phyloP scores from a whole-genome alignment of 2,888 invertebrate genomes.

The Drosophila putrida region DNA sequence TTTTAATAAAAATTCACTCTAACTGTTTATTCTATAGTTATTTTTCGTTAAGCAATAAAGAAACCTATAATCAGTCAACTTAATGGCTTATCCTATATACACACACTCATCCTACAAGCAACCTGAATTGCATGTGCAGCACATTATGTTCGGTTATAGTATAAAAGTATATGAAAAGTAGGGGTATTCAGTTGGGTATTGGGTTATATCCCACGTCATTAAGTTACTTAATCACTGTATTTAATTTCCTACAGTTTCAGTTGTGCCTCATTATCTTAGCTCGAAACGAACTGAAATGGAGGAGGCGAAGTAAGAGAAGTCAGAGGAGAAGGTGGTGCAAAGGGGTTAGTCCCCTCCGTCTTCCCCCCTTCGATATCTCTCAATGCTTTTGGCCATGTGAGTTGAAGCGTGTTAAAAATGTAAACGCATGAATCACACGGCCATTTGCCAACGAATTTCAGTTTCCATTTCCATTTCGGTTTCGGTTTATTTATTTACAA shows the following conservation, averaged over 20 bases:
- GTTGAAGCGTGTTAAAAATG: conserved; percentile 73
- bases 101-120: conserved; percentile 9
- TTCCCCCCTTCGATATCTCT: neutral
- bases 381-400: conserved; percentile 51
- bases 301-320: neutral
- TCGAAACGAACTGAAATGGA: conserved; percentile 40
- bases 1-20: neutral
- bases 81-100: conserved; percentile 45
- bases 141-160: conserved; percentile 2
- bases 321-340: neutral
- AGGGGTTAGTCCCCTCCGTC: neutral
- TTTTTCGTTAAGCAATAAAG: conserved; percentile 5
- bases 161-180: conserved; percentile 1
- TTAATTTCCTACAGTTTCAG: conserved; percentile 71
- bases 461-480: conserved; percentile 8
- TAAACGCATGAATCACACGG: conserved; percentile 73
- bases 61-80: conserved; percentile 42
- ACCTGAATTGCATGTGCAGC: conserved; percentile 35
- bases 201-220: conserved; percentile 75
- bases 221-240: conserved; percentile 80
- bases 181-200: conserved; percentile 4
- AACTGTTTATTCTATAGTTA: neutral
- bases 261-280: conserved; percentile 68
- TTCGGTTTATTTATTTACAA: conserved; percentile 50
- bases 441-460: conserved; percentile 51